Conservation (phyloP, 2,888 invertebrate species). For the Pyrrhosoma nymphula region DNA sequence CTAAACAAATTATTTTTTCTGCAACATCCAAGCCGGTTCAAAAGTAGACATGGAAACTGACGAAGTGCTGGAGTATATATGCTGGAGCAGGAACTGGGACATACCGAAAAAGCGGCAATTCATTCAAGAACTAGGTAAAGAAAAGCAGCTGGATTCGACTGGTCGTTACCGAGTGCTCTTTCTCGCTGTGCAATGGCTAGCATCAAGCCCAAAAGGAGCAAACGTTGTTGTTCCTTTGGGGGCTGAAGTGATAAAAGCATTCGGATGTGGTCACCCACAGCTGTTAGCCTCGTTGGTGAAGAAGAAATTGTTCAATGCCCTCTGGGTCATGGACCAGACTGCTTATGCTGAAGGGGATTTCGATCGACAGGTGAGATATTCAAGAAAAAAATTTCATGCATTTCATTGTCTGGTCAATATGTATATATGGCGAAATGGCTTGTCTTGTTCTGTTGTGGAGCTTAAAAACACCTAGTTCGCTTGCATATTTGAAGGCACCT, state of each 20-base stretch:
- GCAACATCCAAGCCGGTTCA: not conserved
- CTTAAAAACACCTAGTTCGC: not conserved
- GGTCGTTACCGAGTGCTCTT: conserved; percentile 47
- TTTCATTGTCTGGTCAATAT: not conserved
- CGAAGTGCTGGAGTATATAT: conserved; percentile 43
- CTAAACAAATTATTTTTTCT: conserved; percentile 46
- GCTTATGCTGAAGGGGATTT: conserved; percentile 26
- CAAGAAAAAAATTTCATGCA: not conserved
- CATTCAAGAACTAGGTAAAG: conserved; percentile 33
- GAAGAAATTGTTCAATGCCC: conserved; percentile 42
- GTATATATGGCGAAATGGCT: too few relatives aligned
- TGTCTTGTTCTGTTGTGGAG: too few relatives aligned
- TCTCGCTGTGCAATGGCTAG: conserved; percentile 42
- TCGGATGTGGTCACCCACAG: conserved; percentile 34
- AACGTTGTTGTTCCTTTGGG: conserved; percentile 51
- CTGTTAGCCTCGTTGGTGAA: conserved; percentile 6
- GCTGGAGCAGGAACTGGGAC: conserved; percentile 17
- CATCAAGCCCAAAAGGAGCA: not conserved
- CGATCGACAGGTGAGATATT: conserved; percentile 49
- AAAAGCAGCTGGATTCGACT: not conserved
- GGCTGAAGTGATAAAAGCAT: conserved; percentile 57
- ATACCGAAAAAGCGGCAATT: conserved; percentile 53
- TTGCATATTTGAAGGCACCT: not conserved
- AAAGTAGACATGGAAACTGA: conserved; percentile 49
- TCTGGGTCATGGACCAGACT: conserved; percentile 53